Base-by-base conservation (phyloP, 2,888 invertebrate genomes). In the Ypsolopha scabrella region DNA sequence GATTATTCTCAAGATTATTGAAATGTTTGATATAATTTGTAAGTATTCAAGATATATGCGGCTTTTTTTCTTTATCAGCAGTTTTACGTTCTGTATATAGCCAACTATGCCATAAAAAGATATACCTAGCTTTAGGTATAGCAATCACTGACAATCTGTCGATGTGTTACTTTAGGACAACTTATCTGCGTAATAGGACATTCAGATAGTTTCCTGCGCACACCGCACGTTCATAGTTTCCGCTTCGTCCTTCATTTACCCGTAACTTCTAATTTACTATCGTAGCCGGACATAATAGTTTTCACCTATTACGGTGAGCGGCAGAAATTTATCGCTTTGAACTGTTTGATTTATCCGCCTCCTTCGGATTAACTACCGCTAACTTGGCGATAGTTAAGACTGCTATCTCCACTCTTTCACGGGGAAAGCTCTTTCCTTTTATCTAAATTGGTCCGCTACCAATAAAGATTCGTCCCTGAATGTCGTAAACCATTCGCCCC, bases 351-450 rank as follows among this genome's bases (percentile, higher is more conserved):
- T 85, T 86, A 86, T 85, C 70, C 74, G 61, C 72, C 70, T 70
- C 75, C 68, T 72, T 72, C 68, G 82, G 82, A 83, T 86, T 85
- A 86, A 86, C 76, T 83, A 80, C 80, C 80, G 82, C 85, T 85
- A 86, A 86, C 80, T 86, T 83, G 82, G 80, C 82, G 80, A 86
- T 86, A 86, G 86, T 86, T 86, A 86, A 85, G 85, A 80, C 80
- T 77, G 72, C 80, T 82, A 83, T 85, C 85, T 82, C 73, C 80
- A 80, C 81, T 81, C 80, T 83, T 81, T 76, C 82, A 79, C 80
- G 75, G 76, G 72, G 72, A 79, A 80, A 82, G 81, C 81, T 80
- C 83, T 81, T 81, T 82, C 83, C 86, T 86, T 86, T 86, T 86
- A 86, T 86, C 86, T 86, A 86, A 86, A 86, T 86, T 86, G 85